A percentile compares a stretch with the other conserved stretches of the same genome.
Evolutionary conservation across 2,888 invertebrate genomes (phyloP).

Genomic region (Bellardia pandia): DNA sequence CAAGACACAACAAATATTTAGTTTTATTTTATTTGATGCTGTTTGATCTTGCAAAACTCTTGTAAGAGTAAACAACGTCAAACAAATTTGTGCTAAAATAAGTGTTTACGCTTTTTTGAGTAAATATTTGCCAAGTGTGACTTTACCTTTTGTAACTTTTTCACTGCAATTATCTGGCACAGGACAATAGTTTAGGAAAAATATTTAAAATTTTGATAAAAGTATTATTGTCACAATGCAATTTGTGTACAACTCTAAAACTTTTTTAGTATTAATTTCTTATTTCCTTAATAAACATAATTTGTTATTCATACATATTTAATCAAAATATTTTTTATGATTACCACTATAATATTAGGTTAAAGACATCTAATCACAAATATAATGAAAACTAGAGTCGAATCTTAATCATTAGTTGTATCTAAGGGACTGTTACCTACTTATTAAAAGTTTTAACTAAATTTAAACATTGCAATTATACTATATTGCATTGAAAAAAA

Average conservation of each 20-base stretch:
- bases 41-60: too few species aligned
- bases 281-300: not conserved
- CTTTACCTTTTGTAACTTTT: too few species aligned
- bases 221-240: not conserved
- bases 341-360: not conserved
- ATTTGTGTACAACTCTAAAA: not conserved
- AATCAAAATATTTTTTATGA: not conserved
- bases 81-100: too few species aligned
- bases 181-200: not conserved
- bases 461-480: conserved; percentile 1
- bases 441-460: not conserved
- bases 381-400: not conserved
- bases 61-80: too few species aligned
- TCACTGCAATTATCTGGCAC: too few species aligned
- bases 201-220: not conserved
- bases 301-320: not conserved
- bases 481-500: not conserved
- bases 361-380: not conserved
- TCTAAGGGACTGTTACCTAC: not conserved
- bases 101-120: too few species aligned
- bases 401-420: conserved; percentile 7
- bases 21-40: too few species aligned
- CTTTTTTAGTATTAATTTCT: not conserved
- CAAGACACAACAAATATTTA: too few species aligned
- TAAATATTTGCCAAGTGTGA: too few species aligned